phyloP scores from a whole-genome alignment of 2,888 invertebrate genomes.

The Spodoptera exigua region DNA sequence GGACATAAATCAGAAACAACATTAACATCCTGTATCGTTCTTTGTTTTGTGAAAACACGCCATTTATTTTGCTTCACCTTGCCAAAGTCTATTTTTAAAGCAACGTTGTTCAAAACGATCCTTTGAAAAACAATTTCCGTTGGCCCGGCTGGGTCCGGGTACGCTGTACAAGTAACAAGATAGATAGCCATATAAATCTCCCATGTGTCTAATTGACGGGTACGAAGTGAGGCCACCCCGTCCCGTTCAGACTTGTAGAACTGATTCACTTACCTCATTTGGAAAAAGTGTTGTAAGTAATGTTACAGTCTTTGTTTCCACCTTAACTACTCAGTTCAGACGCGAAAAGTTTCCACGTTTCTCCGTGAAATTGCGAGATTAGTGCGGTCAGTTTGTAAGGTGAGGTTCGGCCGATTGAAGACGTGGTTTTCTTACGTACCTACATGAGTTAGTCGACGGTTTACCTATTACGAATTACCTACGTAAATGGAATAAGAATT shows the following conservation, averaged over 20 bases:
- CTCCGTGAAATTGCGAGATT: constrained; percentile 46
- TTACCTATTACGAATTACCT: background rate
- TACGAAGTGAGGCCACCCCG: constrained; percentile 69
- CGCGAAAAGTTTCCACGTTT: constrained; percentile 40
- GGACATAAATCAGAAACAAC: constrained; percentile 62
- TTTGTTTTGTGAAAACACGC: constrained; percentile 64
- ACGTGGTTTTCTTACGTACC: constrained; percentile 28
- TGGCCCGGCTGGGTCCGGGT: constrained; percentile 63
- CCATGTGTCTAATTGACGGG: constrained; percentile 85
- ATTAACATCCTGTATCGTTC: constrained; percentile 61
- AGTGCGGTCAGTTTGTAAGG: constrained; percentile 42
- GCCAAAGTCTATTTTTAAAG: constrained; percentile 67
- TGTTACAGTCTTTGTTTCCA: constrained; percentile 59
- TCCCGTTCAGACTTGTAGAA: constrained; percentile 63
- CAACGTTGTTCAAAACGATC: constrained; percentile 63
- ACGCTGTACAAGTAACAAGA: constrained; percentile 75
- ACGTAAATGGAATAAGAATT: constrained; percentile 5
- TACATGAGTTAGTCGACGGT: constrained; percentile 7
- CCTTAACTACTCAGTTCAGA: constrained; percentile 48
- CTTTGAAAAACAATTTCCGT: constrained; percentile 81
- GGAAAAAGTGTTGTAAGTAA: constrained; percentile 64
- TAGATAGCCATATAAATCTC: constrained; percentile 86
- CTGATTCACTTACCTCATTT: constrained; percentile 76
- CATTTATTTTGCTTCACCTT: constrained; percentile 62
- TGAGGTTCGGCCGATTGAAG: constrained; percentile 29